A percentile compares a stretch with the other conserved stretches of the same genome.
These are phyloP conservation scores for Polypedilum pembai DNA, from an alignment of 1,140 invertebrate species.

Conservation along the genomic window DNA sequence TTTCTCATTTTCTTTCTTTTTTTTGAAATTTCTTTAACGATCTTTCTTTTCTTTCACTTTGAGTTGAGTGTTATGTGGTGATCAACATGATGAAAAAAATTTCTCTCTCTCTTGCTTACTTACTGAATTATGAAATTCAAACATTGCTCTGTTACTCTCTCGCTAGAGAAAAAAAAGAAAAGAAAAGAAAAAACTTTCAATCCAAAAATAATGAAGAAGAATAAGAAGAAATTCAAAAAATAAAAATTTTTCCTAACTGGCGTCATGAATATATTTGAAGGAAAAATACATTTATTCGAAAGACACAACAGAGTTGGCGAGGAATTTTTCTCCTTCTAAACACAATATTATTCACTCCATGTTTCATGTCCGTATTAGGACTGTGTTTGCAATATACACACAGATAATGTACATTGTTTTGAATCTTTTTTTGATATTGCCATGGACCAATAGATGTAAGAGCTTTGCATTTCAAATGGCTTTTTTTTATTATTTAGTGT, in stretches of 20 bases:
- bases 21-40: background rate
- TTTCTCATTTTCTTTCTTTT: background rate
- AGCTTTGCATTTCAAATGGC: no score
- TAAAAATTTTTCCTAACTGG: background rate
- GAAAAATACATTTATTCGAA: no score
- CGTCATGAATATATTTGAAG: background rate
- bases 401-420: background rate
- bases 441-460: no score
- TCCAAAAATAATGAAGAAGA: background rate
- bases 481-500: no score
- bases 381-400: background rate
- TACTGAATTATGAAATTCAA: no score
- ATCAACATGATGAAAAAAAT: no score
- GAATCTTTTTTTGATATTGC: no score
- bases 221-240: background rate
- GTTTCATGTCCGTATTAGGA: conserved; percentile 10
- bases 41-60: background rate
- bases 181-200: background rate
- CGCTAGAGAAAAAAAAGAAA: no score
- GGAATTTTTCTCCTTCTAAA: no score
- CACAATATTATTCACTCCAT: background rate
- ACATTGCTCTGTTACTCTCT: no score
- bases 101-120: no score
- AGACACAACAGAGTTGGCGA: background rate
- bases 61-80: no score